Percentiles rank a stretch among this genome's conserved stretches.
phyloP scores from a whole-genome alignment of 2,797 vertebrate species.

The Gymnoscopelus microlampas region DNA sequence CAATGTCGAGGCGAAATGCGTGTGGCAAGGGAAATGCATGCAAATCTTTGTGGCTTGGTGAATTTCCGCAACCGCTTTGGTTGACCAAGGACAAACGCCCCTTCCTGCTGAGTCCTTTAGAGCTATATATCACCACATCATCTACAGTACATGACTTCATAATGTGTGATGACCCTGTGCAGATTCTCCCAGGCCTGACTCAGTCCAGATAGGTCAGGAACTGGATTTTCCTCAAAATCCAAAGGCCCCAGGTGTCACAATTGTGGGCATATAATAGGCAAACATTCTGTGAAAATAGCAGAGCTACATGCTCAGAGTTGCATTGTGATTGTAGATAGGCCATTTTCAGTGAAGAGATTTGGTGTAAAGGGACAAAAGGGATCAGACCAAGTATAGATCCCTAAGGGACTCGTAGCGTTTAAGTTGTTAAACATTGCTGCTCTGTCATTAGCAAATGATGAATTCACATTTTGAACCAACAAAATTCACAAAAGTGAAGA shows the following conservation, averaged over 20 bases:
- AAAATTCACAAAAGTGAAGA: not conserved
- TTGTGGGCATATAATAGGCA: too few relatives aligned
- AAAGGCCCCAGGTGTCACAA: not conserved
- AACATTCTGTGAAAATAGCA: too few relatives aligned
- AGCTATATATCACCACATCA: not conserved
- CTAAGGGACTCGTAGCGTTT: too few relatives aligned
- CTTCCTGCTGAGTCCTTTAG: slow-evolving; percentile 26
- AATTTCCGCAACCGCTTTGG: slow-evolving; percentile 38
- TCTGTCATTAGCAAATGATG: too few relatives aligned
- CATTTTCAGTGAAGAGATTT: too few relatives aligned
- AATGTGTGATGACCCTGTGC: not conserved
- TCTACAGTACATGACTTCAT: slow-evolving; percentile 14
- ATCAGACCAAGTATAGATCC: too few relatives aligned
- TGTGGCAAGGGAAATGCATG: slow-evolving; percentile 66
- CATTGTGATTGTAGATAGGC: too few relatives aligned
- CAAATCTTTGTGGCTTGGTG: slow-evolving; percentile 58
- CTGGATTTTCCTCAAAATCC: not conserved
- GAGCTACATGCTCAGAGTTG: too few relatives aligned
- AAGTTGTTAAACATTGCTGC: too few relatives aligned
- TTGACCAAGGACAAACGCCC: slow-evolving; percentile 12
- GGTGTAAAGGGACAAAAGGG: too few relatives aligned
- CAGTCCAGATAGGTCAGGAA: too few relatives aligned
- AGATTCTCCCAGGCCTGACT: not conserved
- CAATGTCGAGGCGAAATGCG: slow-evolving; percentile 22
- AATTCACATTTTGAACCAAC: not conserved